These are phyloP conservation scores for Danio kyathit DNA, from an alignment of 2,797 vertebrate species.

Conservation along the genomic window DNA sequence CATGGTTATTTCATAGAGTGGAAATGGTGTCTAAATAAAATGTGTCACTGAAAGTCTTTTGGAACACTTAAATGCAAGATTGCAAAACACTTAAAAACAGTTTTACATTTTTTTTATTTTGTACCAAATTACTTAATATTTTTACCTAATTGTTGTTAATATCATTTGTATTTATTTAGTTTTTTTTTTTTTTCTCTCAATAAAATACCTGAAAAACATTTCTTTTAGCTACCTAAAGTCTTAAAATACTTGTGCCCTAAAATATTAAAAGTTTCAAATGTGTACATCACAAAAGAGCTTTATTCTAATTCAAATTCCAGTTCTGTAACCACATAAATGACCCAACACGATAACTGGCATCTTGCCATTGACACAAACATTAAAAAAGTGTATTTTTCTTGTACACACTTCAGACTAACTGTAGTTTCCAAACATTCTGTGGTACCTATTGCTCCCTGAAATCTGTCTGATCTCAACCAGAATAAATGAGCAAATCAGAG, in stretches of 20 bases:
- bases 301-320: not conserved
- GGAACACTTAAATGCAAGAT: no score
- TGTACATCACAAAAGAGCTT: not conserved
- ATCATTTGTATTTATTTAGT: no score
- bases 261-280: not conserved
- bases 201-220: no score
- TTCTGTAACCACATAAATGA: not conserved
- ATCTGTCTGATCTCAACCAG: constrained; percentile 35
- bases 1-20: not conserved
- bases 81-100: no score
- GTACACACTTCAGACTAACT: not conserved
- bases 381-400: not conserved
- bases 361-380: not conserved
- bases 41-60: no score
- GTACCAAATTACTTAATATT: no score
- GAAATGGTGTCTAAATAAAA: no score
- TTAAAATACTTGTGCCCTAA: no score
- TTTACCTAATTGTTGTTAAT: no score
- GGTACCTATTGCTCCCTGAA: not conserved
- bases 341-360: not conserved
- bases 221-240: no score
- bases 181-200: no score
- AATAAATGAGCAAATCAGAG: constrained; percentile 20
- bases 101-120: no score
- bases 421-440: constrained; percentile 11